These are phyloP conservation scores for Gadopsis bispinosus DNA, from an alignment of 2,797 vertebrate genomes.

Conservation along the genomic window DNA sequence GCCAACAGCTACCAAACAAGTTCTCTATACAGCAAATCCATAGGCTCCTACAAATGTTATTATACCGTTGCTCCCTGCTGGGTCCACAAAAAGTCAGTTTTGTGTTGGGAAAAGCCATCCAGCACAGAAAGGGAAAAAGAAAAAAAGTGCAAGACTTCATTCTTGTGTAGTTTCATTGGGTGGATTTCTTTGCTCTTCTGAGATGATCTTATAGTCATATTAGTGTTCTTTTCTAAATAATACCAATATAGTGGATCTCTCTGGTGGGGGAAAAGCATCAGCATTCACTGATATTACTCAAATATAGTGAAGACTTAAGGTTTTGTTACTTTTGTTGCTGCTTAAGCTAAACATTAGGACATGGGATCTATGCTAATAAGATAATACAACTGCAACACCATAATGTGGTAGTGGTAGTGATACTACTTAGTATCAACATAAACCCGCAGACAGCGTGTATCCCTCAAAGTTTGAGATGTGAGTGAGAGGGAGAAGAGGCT, in stretches of 20 bases:
- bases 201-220: background rate
- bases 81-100: conserved; percentile 88
- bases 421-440: conserved; percentile 70
- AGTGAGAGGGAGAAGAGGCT: conserved; percentile 64
- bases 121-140: conserved; percentile 51
- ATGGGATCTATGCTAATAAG: conserved; percentile 68
- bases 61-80: conserved; percentile 86
- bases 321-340: conserved; percentile 65
- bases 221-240: background rate
- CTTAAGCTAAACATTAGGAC: conserved; percentile 77
- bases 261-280: conserved; percentile 58
- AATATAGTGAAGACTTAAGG: conserved; percentile 60
- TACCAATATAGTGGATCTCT: background rate
- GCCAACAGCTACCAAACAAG: conserved; percentile 84
- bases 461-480: conserved; percentile 73
- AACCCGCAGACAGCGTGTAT: conserved; percentile 60
- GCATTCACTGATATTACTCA: conserved; percentile 86
- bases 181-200: background rate
- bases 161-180: conserved; percentile 36
- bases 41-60: conserved; percentile 91
- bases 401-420: background rate
- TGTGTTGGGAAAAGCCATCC: conserved; percentile 81
- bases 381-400: conserved; percentile 3
- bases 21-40: conserved; percentile 91
- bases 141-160: conserved; percentile 67